These are phyloP conservation scores for Ooceraea biroi DNA, from an alignment of 1,140 invertebrate species.

Conservation along the genomic window DNA sequence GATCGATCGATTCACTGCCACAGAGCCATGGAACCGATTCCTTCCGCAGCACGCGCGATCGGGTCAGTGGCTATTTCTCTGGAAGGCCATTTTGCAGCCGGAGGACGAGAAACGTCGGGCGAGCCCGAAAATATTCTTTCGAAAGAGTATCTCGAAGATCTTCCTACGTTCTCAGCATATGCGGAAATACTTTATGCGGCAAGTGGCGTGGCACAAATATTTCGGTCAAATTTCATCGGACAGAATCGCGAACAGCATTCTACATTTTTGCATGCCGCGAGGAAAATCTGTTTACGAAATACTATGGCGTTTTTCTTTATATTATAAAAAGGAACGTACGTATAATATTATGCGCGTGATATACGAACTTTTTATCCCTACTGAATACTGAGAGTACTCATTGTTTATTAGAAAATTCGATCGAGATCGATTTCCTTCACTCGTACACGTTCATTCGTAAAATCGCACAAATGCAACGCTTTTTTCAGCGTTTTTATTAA, in stretches of 20 bases:
- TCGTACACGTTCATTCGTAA: too few species aligned
- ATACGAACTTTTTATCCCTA: too few species aligned
- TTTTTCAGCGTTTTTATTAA: slow-evolving; percentile 12
- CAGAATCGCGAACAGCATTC: not conserved
- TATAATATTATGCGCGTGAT: not conserved
- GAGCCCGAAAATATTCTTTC: slow-evolving; percentile 41
- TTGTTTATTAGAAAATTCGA: too few species aligned
- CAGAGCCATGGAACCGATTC: slow-evolving; percentile 38
- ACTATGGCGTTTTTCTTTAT: not conserved
- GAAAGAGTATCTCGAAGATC: slow-evolving; percentile 42
- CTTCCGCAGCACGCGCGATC: slow-evolving; percentile 46
- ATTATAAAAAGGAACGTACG: slow-evolving; percentile 21
- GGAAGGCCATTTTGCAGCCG: slow-evolving; percentile 22
- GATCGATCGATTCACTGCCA: slow-evolving; percentile 54
- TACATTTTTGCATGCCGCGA: not conserved
- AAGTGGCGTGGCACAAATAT: slow-evolving; percentile 3
- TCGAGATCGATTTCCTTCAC: too few species aligned
- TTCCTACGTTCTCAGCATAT: not conserved
- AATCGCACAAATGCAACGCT: too few species aligned
- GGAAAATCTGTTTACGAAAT: slow-evolving; percentile 9
- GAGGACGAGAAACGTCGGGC: slow-evolving; percentile 19
- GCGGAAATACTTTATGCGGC: not conserved
- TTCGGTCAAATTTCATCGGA: slow-evolving; percentile 25
- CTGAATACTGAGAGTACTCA: too few species aligned
- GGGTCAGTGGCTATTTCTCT: slow-evolving; percentile 47